Base-by-base conservation (phyloP, 92 coral and sea anemone genomes). In the Desmophyllum pertusum region DNA sequence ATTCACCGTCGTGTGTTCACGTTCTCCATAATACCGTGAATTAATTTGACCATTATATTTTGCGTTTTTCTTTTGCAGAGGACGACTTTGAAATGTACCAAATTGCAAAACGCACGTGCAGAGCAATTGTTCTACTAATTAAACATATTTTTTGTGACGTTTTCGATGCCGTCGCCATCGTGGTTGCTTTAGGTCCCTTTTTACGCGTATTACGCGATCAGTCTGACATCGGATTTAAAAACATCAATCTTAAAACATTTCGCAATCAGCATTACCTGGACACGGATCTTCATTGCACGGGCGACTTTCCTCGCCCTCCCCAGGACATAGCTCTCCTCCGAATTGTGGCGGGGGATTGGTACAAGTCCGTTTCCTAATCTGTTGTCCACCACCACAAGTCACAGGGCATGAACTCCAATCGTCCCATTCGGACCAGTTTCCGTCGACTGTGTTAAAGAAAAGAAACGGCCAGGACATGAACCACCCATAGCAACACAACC, bases 341-440 rank as follows among this genome's bases (percentile, higher is more conserved):
- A 79, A 79, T 6, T 57, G 61, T 14, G 84, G 30, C 1, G 86
- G 80, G 19, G 86, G 86, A 51, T 88, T 84, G 27, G 61, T 43
- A 71, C 91, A 88, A 59, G 84, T 76, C 4, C 85, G 70, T 61
- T 1, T 73, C 37, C 88, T 38, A 1, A 50, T 43, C 45, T 88
- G 79, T 6, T 48, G 48, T 19, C 91, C 91, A 41, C 88, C 91
- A 45, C 82, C 91, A 43, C 91, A 88, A n/a, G 92, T 83, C 43
- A 53, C 82, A 38, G 84, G 64, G 72, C 91, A 88, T 30, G 42
- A 41, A 14, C 64, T 33, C 84, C 85, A 85, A 17, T 18, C 6
- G 1, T 25, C 55, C 84, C 84, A 67, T 0, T 78, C 72, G 14
- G 82, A 61, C 82, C 82, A 78, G 66, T 80, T 80, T 8, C 85